Base-by-base conservation (phyloP, 2,888 invertebrate species). In the Dolichopus griseipennis region DNA sequence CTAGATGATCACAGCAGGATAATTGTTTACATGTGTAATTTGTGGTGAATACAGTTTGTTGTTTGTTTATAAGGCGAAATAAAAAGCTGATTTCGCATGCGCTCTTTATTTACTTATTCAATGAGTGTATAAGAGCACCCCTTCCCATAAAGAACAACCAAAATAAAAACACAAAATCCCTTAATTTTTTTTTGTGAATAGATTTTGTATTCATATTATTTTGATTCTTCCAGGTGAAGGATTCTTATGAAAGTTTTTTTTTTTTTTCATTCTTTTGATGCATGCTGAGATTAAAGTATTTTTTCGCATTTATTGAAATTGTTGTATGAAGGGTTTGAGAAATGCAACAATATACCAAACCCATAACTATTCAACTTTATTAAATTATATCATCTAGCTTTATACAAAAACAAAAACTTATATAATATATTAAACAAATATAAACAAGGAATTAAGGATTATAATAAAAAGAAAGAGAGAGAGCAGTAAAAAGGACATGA, bases 371-470 rank as follows among this genome's bases (percentile, higher is more conserved):
- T 41, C 41, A 5, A 41, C 41, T 41, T 15, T 41, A 41, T 41
- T 41, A 41, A 41, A 41, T 41, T 41, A 15, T 41, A 41, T 41
- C 41, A 41, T 41, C 3, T 41, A 15, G 27, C 27, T 27, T 4
- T 27, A 27, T 27, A 27, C 27, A 27, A 9, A 41, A 41, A 27
- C 27, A 27, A 9, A 41, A 41, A 12, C 15, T 41, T 41, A 12
- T 7, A 15, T 41, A 52, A 18, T 18, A 18, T 18, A 18, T 12
- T 18, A 52, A 52, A 52, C n/a, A 52, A 52, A 52, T 52, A 52
- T 52, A 52, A 52, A 52, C 52, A 52, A 52, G 52, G 52, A 52
- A 52, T 52, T 52, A 52, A 52, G 52, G 52, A 52, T 52, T 12
- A 52, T 52, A 52, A 52, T 52, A 52, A 6, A 52, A 3, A 52